Evolutionary conservation across 2,888 invertebrate genomes (phyloP).

Genomic region (Tinea pellionella): DNA sequence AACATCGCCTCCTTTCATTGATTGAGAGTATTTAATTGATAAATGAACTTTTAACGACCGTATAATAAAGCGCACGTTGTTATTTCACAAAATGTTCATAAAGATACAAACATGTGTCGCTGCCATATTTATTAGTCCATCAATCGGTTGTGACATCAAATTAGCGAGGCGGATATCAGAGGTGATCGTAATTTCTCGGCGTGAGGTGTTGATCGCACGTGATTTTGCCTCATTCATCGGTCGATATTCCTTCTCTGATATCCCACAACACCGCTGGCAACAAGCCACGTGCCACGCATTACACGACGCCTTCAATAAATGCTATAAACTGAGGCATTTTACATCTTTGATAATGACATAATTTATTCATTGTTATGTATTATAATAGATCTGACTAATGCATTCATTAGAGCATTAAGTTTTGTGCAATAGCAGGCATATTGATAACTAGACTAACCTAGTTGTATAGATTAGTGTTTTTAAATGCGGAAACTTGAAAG

Average conservation of each 20-base stretch:
- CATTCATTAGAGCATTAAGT: too few species aligned
- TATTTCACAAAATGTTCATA: background rate
- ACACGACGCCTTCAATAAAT: conserved; percentile 24
- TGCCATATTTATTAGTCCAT: background rate
- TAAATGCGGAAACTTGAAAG: too few species aligned
- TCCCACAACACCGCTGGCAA: conserved; percentile 44
- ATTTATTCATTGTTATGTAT: background rate
- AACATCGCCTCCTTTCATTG: too few species aligned
- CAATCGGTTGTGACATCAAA: background rate
- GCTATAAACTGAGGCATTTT: conserved; percentile 7
- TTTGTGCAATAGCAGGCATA: too few species aligned
- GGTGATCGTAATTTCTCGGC: conserved; percentile 9
- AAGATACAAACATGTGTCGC: background rate
- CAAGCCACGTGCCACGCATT: conserved; percentile 45
- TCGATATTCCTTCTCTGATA: conserved; percentile 45
- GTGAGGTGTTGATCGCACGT: conserved; percentile 30
- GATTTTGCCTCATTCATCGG: conserved; percentile 47
- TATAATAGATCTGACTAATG: background rate
- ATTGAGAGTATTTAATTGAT: too few species aligned
- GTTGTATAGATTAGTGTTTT: too few species aligned
- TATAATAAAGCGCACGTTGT: background rate
- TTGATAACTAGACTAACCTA: too few species aligned
- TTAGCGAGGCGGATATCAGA: background rate
- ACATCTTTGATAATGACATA: conserved; percentile 1
- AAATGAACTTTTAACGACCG: too few species aligned